Evolutionary conservation across 2,888 invertebrate species (phyloP), one percentile per base, ranked within the genome.

Genomic region (Helicoverpa assulta): DNA sequence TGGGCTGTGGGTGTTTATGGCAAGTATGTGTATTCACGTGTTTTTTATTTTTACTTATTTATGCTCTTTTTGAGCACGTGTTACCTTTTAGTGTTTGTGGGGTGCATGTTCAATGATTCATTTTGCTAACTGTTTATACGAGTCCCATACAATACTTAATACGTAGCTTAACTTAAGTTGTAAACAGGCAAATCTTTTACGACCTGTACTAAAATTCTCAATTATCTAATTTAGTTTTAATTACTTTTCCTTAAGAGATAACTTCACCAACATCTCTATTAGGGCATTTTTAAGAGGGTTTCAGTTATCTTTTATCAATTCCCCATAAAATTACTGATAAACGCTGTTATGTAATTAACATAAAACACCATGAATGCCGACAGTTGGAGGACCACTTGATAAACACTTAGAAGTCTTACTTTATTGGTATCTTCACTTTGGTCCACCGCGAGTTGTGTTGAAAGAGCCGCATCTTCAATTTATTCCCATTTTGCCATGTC

Each of bases 251-350:
- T 33, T 4, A n/a, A 43, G 18, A 72, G 21, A 0, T 18, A 58
- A 47, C 56, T 55, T 19, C 5, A 54, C 55, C 57, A 59, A 67
- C 57, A 70, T 67, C 68, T 82, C 72, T 78, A 80, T 82, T 69
- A 74, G 56, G 37, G 21, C 37, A 58, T 66, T 73, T 50, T 52
- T 61, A 73, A 73, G 62, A 66, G 64, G 43, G 50, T 67, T 26
- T 54, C 18, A 47, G 18, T 68, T 82, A 72, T 80, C 70, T 67
- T 59, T 71, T 81, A 82, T 82, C 81, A 76, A 26, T 53, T 8
- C 37, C 73, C 73, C 72, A 76, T 83, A 83, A 82, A 83, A 72
- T 74, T 69, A 65, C 70, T 67, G 82, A 82, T 82, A 83, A 75
- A 58, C 55, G 52, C 68, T 63, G 64, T 65, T 66, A 68, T 33